Percentiles rank a stretch among this genome's conserved stretches.
Evolutionary conservation across 2,797 vertebrate genomes (phyloP).

Genomic region (Amniataba percoides): DNA sequence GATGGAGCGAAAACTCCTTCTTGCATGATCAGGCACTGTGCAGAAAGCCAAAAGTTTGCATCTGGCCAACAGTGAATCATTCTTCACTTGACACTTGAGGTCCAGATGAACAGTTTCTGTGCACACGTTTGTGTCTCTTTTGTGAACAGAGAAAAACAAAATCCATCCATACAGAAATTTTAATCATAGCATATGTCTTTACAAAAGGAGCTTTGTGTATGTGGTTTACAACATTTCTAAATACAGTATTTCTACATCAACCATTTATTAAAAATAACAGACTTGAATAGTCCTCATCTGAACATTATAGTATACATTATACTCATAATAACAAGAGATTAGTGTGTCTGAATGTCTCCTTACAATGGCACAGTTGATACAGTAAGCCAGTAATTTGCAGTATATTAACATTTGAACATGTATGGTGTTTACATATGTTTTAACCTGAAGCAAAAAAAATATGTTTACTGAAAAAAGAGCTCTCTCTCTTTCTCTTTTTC

Average conservation of each 20-base stretch:
- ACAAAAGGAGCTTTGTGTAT: slow-evolving; percentile 76
- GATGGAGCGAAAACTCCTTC: slow-evolving; percentile 34
- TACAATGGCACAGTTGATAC: slow-evolving; percentile 50
- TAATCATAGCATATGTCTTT: slow-evolving; percentile 73
- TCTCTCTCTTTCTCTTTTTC: slow-evolving; percentile 28
- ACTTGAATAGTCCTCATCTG: slow-evolving; percentile 64
- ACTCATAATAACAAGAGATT: slow-evolving; percentile 52
- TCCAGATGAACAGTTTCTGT: not conserved
- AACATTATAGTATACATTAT: slow-evolving; percentile 51
- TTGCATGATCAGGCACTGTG: slow-evolving; percentile 8
- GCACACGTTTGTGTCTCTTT: not conserved
- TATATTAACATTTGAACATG: slow-evolving; percentile 57
- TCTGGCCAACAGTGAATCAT: slow-evolving; percentile 12
- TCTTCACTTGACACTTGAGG: slow-evolving; percentile 11
- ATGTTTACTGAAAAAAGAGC: slow-evolving; percentile 10
- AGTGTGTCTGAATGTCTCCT: slow-evolving; percentile 40
- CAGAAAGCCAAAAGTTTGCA: slow-evolving; percentile 16
- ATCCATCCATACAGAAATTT: slow-evolving; percentile 67
- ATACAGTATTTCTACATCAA: slow-evolving; percentile 69
- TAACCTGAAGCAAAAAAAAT: slow-evolving; percentile 40
- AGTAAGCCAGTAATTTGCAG: slow-evolving; percentile 30
- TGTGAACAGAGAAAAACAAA: slow-evolving; percentile 24
- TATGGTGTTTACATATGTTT: slow-evolving; percentile 55
- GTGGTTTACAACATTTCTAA: slow-evolving; percentile 73
- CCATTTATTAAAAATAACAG: slow-evolving; percentile 75